These are phyloP conservation scores for Drosophila gunungcola DNA, from an alignment of 1,140 invertebrate genomes.

Conservation along the genomic window DNA sequence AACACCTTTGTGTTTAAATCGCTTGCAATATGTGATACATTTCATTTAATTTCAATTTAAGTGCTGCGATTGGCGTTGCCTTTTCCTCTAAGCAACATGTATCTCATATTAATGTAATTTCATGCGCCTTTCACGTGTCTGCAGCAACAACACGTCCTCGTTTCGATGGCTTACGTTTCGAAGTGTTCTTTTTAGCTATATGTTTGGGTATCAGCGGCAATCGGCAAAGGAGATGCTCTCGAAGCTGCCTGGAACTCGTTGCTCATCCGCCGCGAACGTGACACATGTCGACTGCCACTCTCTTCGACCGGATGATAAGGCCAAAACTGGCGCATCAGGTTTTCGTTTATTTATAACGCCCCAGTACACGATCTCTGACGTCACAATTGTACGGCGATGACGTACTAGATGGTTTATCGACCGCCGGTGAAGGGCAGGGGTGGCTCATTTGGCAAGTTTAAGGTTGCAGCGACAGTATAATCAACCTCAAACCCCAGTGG, in stretches of 20 bases:
- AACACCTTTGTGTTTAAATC: conserved; percentile 24
- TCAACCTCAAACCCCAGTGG: conserved; percentile 8
- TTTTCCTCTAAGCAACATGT: conserved; percentile 15
- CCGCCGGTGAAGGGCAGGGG: conserved; percentile 29
- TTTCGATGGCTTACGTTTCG: conserved; percentile 23
- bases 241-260: conserved; percentile 39
- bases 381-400: conserved; percentile 18
- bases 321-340: conserved; percentile 48
- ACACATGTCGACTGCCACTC: conserved; percentile 34
- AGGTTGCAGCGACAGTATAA: conserved; percentile 41
- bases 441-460: conserved; percentile 32
- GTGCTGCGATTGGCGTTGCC: conserved; percentile 7
- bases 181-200: conserved; percentile 1
- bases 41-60: conserved; percentile 55
- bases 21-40: conserved; percentile 33
- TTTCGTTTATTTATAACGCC: conserved; percentile 26
- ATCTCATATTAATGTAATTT: conserved; percentile 19
- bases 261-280: conserved; percentile 53
- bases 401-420: conserved; percentile 33
- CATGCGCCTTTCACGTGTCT: conserved; percentile 41
- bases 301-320: conserved; percentile 28
- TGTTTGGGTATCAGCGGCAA: conserved; percentile 22
- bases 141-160: conserved; percentile 21
- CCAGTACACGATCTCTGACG: conserved; percentile 37
- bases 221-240: conserved; percentile 33